phyloP scores from a whole-genome alignment of 2,797 vertebrate genomes.

The Xerus rutilus region DNA sequence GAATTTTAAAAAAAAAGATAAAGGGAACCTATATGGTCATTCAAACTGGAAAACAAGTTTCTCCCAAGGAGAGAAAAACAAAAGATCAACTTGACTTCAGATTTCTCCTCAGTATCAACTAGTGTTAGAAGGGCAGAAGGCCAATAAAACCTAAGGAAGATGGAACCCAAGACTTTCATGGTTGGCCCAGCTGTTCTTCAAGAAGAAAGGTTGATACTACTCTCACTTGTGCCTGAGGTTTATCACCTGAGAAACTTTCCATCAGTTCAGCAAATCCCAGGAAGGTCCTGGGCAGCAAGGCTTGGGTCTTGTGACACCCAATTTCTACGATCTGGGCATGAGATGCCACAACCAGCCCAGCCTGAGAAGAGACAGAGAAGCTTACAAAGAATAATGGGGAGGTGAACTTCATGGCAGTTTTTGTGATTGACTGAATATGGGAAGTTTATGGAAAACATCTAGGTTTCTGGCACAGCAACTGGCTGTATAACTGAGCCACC shows the following conservation, averaged over 20 bases:
- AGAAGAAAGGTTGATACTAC: background rate
- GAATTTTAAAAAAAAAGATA: background rate
- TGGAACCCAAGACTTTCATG: background rate
- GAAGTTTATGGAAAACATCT: background rate
- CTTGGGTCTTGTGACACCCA: background rate
- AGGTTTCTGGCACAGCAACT: background rate
- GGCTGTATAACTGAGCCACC: background rate
- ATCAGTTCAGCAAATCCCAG: background rate
- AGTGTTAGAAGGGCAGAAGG: background rate
- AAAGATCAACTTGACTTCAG: background rate
- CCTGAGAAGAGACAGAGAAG: background rate
- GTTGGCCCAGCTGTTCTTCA: background rate
- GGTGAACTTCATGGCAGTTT: background rate
- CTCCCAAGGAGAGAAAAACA: background rate
- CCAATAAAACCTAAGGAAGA: background rate
- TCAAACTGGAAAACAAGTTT: background rate
- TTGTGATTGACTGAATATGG: background rate
- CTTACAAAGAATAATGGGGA: background rate
- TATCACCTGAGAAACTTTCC: background rate
- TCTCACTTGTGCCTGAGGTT: background rate
- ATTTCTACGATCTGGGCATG: background rate
- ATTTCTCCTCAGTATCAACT: background rate
- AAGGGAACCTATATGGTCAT: background rate
- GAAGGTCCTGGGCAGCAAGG: background rate
- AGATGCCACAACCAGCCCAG: background rate